Base-by-base conservation (phyloP, 92 coral and sea anemone species). In the Porites rus region DNA sequence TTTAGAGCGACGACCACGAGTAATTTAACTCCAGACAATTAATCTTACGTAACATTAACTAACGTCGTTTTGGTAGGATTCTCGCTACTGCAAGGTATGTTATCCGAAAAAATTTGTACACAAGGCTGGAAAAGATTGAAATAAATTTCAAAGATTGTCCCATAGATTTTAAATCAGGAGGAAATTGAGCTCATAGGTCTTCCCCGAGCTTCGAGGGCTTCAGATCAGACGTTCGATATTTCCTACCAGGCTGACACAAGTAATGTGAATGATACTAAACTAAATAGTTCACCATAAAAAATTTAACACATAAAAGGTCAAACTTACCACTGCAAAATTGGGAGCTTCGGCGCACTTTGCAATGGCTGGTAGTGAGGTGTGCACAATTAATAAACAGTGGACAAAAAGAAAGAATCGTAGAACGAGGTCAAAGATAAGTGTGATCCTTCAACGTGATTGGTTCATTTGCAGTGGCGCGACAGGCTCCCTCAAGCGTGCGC, bases 401-500 rank as follows among this genome's bases (percentile, higher is more conserved):
- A 4, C 46, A 7, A 50, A 19, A 7, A 63, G 69, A 50, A 31
- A 69, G 31, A 14, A 38, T 2, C 9, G 8, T 4, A 7, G 1
- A 43, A 24, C 25, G 71, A 71, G 86, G 38, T 59, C 69, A 43
- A 54, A 50, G 51, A 14, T 59, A 61, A 46, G 18, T 14, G 14
- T 28, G 8, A 13, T 46, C 16, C 51, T 58, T 65, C 72, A 13
- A 76, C 69, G 72, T 83, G 88, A 88, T 88, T 88, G 91, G 91
- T 59, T 25, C 54, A 22, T 21, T 59, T 6, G 7, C 53, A 59
- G 91, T 88, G 88, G 88, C 28, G 56, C 79, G 91, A 82, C 82
- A 68, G 46, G 6, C 46, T 38, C 46, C 46, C 46, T 38, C 51
- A 31, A 50, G 31, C 20, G 83, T 59, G 13, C 18, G 67, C 76